Percentiles rank a stretch among this genome's conserved stretches.
phyloP scores from a whole-genome alignment of 1,140 invertebrate genomes.

The Neoseiulus cucumeris region DNA sequence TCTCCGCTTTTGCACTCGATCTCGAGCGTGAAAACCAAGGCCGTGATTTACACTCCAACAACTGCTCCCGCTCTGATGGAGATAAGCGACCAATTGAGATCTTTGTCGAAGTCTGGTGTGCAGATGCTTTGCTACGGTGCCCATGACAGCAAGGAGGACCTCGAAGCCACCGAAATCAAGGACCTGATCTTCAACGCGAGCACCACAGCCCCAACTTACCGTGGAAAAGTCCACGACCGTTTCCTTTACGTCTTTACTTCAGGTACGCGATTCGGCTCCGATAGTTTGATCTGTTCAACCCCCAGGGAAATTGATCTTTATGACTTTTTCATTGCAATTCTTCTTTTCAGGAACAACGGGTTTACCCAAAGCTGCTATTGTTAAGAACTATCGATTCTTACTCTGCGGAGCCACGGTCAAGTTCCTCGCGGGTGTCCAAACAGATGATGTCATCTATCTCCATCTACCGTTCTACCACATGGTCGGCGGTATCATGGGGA shows the following conservation, averaged over 20 bases:
- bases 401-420: background rate
- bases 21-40: constrained; percentile 51
- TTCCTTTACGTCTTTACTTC: constrained; percentile 67
- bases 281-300: too few species aligned
- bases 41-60: constrained; percentile 49
- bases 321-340: constrained; percentile 24
- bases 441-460: constrained; percentile 37
- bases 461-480: constrained; percentile 48
- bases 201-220: background rate
- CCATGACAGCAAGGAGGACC: background rate
- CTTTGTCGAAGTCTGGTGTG: background rate
- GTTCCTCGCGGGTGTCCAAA: constrained; percentile 32
- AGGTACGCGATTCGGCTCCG: background rate
- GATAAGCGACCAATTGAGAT: background rate
- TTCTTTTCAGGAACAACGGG: constrained; percentile 79
- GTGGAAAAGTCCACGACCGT: constrained; percentile 14
- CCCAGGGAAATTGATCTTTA: too few species aligned
- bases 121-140: background rate
- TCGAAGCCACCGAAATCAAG: background rate
- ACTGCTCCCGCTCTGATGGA: constrained; percentile 17
- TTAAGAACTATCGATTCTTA: constrained; percentile 47
- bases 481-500: constrained; percentile 34
- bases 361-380: constrained; percentile 68
- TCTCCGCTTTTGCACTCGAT: constrained; percentile 60
- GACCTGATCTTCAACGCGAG: background rate